Conservation (phyloP, 37 sponge, comb jelly and placozoan genomes). For the Diacarnus erythraeanus region DNA sequence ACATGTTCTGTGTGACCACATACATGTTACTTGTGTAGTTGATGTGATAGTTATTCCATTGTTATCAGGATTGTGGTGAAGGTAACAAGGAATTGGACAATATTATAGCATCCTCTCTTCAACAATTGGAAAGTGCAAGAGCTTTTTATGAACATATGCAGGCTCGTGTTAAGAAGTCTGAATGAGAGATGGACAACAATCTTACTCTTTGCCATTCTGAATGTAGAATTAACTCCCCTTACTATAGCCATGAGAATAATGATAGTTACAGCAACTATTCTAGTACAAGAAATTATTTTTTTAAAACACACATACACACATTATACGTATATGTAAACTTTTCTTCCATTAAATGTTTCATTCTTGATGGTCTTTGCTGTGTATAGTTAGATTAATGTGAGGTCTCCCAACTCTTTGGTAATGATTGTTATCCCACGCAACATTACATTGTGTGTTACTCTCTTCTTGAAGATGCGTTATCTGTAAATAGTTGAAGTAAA, state of each 20-base stretch:
- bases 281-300: not conserved
- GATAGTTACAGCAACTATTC: not conserved
- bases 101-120: slow-evolving; percentile 77
- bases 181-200: not conserved
- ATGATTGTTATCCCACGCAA: not conserved
- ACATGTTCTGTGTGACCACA: too few species aligned
- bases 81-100: slow-evolving; percentile 61
- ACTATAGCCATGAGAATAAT: not conserved
- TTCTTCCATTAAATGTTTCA: not conserved
- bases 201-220: not conserved
- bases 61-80: slow-evolving; percentile 17
- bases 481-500: slow-evolving; percentile 71
- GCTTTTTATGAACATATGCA: slow-evolving; percentile 84
- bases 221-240: too few species aligned
- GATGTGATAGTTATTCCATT: not conserved
- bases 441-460: not conserved
- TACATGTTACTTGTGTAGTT: not conserved
- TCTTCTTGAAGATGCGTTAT: slow-evolving; percentile 22
- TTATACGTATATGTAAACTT: not conserved
- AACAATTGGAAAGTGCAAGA: slow-evolving; percentile 76
- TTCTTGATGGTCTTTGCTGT: not conserved
- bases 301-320: not conserved
- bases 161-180: slow-evolving; percentile 43
- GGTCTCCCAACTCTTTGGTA: not conserved
- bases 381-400: not conserved